phyloP scores from a whole-genome alignment of 2,888 invertebrate species.

The Dusona sp. region DNA sequence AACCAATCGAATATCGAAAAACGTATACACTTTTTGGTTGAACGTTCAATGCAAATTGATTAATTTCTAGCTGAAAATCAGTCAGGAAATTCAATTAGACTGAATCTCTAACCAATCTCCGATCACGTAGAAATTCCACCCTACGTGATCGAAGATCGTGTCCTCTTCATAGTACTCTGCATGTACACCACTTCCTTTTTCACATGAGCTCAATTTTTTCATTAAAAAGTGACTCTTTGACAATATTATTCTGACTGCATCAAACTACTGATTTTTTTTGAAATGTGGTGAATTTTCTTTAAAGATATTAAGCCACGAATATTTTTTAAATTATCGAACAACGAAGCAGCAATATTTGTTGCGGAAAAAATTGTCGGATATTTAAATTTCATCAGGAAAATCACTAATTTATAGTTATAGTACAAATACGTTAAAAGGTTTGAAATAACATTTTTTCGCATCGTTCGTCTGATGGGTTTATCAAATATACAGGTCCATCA shows the following conservation, averaged over 20 bases:
- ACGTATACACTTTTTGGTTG: neutral
- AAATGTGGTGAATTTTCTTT: neutral
- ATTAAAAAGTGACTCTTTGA: neutral
- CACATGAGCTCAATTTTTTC: neutral
- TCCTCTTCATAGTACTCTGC: neutral
- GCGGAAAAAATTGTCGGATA: no score
- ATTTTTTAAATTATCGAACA: neutral
- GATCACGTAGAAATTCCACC: constrained; percentile 3
- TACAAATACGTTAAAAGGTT: no score
- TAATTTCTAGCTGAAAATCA: constrained; percentile 4
- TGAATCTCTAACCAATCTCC: constrained; percentile 5
- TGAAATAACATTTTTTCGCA: no score
- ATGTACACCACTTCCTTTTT: neutral
- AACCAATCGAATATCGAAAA: constrained; percentile 1
- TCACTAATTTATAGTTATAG: no score
- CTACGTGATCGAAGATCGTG: constrained; percentile 7
- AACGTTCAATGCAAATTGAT: constrained; percentile 1
- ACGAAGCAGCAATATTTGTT: no score
- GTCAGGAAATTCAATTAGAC: constrained; percentile 3
- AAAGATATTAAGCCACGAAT: neutral
- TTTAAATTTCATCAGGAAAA: no score
- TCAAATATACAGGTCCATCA: no score
- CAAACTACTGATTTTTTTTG: neutral
- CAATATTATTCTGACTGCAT: neutral
- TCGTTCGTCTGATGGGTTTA: no score